A percentile compares a stretch with the other conserved stretches of the same genome.
These are phyloP conservation scores for Phocides pigmalion DNA, from an alignment of 1,140 invertebrate species.

Conservation along the genomic window DNA sequence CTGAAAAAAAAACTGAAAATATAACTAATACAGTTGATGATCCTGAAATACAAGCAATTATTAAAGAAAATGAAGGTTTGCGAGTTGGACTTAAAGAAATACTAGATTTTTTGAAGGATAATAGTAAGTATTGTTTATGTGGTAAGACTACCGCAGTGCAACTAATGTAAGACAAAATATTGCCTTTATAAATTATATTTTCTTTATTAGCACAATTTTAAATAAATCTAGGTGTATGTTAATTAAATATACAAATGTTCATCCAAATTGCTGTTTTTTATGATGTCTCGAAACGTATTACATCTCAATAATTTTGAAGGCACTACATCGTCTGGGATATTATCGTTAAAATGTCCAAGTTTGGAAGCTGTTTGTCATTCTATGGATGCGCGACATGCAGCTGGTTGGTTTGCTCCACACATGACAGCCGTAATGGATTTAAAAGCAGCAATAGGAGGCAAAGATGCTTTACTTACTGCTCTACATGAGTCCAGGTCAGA, in stretches of 20 bases:
- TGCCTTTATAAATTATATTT: too few species aligned
- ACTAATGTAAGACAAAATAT: too few species aligned
- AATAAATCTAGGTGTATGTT: too few species aligned
- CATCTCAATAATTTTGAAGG: conserved; percentile 50
- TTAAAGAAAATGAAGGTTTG: conserved; percentile 89
- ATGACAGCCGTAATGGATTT: conserved; percentile 89
- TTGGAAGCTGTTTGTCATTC: conserved; percentile 75
- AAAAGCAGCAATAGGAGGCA: conserved; percentile 79
- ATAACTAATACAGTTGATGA: not conserved
- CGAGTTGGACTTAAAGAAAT: conserved; percentile 87
- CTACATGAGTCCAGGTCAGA: conserved; percentile 77
- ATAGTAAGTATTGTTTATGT: conserved; percentile 55
- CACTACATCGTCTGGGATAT: conserved; percentile 60
- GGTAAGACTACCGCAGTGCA: too few species aligned
- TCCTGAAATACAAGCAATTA: conserved; percentile 62
- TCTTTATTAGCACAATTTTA: too few species aligned
- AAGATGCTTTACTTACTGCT: conserved; percentile 68
- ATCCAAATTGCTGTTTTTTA: too few species aligned
- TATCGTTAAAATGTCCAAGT: conserved; percentile 63
- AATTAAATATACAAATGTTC: too few species aligned
- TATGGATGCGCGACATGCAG: conserved; percentile 87
- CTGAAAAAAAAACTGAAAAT: not conserved
- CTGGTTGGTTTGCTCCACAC: conserved; percentile 90
- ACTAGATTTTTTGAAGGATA: conserved; percentile 71
- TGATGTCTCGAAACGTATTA: too few species aligned